A percentile compares a stretch with the other conserved stretches of the same genome.
Evolutionary conservation across 2,888 invertebrate genomes (phyloP).

Genomic region (Drosophila lacicola): DNA sequence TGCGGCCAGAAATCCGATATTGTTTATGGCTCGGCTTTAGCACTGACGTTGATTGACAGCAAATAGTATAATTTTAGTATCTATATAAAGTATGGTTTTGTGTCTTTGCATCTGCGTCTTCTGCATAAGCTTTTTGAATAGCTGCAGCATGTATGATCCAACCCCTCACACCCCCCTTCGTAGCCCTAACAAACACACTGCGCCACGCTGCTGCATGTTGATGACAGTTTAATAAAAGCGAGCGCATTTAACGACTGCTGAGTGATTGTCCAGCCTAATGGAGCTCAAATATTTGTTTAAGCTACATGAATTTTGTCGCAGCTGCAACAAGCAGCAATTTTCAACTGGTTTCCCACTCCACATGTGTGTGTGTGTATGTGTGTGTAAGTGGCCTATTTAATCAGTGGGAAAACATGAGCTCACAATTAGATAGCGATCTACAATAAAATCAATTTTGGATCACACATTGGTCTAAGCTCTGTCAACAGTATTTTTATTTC

Average conservation of each 20-base stretch:
- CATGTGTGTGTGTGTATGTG: conserved; percentile 4
- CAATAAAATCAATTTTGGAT: conserved; percentile 62
- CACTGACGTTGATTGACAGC: conserved; percentile 82
- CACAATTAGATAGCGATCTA: conserved; percentile 49
- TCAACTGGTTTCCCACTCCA: conserved; percentile 29
- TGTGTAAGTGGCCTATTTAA: conserved; percentile 47
- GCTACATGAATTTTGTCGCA: conserved; percentile 31
- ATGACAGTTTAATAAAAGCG: conserved; percentile 41
- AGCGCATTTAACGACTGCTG: conserved; percentile 1
- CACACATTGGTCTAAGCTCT: conserved; percentile 38
- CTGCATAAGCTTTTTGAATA: conserved; percentile 16
- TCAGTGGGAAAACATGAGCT: conserved; percentile 67
- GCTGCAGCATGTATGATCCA: conserved; percentile 2
- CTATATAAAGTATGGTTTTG: conserved; percentile 24
- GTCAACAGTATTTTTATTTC: conserved; percentile 25
- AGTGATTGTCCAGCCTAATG: conserved; percentile 49
- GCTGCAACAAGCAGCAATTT: conserved; percentile 33
- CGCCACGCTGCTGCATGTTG: neutral
- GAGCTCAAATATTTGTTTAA: conserved; percentile 36
- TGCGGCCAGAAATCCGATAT: conserved; percentile 82
- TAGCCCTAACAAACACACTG: no score
- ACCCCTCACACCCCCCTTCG: neutral
- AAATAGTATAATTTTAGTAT: conserved; percentile 69
- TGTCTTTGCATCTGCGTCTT: conserved; percentile 6
- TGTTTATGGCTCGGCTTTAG: conserved; percentile 79